These are phyloP conservation scores for Musca domestica DNA, from an alignment of 1,140 invertebrate species.

Conservation along the genomic window DNA sequence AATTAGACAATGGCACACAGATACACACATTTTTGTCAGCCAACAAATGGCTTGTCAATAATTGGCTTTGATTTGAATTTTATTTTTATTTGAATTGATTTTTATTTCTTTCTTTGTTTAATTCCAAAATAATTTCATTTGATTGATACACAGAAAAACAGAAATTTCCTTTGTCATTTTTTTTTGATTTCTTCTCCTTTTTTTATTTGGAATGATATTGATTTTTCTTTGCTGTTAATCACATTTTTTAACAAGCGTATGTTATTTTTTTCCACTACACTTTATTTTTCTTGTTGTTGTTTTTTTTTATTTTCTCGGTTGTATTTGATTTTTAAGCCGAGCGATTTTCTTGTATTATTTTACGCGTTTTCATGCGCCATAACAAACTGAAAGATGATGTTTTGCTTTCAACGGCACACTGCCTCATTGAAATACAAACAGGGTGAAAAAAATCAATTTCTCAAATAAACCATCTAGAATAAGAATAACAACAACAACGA, in stretches of 20 bases:
- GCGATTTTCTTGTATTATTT: constrained; percentile 13
- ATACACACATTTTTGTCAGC: not conserved
- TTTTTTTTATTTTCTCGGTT: not conserved
- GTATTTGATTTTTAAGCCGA: constrained; percentile 7
- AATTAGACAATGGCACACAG: not conserved
- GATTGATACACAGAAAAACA: not conserved
- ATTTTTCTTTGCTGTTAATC: no score
- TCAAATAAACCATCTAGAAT: constrained; percentile 9
- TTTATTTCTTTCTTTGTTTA: not conserved
- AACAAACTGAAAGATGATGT: constrained; percentile 18
- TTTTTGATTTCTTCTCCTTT: not conserved
- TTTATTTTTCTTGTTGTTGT: no score
- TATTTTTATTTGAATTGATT: not conserved
- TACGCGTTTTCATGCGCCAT: constrained; percentile 14
- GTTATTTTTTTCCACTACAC: no score
- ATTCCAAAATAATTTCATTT: not conserved
- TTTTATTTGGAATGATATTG: not conserved
- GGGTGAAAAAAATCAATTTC: not conserved
- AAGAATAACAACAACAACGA: not conserved
- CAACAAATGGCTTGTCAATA: not conserved
- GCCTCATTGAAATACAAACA: constrained; percentile 4
- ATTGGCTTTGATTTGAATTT: constrained; percentile 9
- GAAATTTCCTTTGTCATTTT: not conserved
- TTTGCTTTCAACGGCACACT: constrained; percentile 9
- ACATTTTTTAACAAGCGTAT: no score